Evolutionary conservation across 2,113 vertebrate genomes (phyloP).

Genomic region (Oplegnathus fasciatus): DNA sequence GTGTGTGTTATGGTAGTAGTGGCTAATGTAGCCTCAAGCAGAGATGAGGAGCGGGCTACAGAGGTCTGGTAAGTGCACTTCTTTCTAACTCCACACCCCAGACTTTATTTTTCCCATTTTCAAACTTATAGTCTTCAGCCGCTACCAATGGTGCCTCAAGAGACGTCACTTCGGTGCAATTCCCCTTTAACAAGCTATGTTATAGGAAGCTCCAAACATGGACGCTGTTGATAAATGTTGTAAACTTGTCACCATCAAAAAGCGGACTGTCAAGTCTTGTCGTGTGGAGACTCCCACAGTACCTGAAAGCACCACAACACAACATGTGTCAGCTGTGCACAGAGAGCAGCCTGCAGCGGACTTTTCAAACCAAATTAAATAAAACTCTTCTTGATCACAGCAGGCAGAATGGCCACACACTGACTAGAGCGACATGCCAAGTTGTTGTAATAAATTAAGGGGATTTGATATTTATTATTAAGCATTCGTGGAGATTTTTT

Average conservation of each 20-base stretch:
- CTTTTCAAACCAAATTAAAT: neutral
- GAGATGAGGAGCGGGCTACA: too few relatives aligned
- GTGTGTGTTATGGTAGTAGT: neutral
- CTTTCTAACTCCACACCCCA: neutral
- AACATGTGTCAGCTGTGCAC: slow-evolving; percentile 7
- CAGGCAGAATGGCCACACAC: slow-evolving; percentile 11
- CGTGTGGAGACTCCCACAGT: neutral
- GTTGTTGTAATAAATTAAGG: neutral
- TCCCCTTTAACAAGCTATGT: neutral
- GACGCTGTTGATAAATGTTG: neutral
- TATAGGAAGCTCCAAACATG: neutral
- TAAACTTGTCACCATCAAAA: neutral
- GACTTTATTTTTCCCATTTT: neutral
- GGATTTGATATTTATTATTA: neutral
- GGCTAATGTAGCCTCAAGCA: neutral
- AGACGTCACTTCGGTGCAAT: neutral
- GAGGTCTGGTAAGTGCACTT: neutral
- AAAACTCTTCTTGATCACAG: slow-evolving; percentile 8
- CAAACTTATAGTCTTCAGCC: neutral
- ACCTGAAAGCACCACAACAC: slow-evolving; percentile 6
- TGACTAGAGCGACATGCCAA: neutral
- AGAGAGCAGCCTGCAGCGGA: neutral
- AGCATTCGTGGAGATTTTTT: neutral
- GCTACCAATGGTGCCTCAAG: too few relatives aligned
- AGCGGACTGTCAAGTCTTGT: neutral